Evolutionary conservation across 2,113 vertebrate genomes (phyloP).

Genomic region (Hippocampus abdominalis): DNA sequence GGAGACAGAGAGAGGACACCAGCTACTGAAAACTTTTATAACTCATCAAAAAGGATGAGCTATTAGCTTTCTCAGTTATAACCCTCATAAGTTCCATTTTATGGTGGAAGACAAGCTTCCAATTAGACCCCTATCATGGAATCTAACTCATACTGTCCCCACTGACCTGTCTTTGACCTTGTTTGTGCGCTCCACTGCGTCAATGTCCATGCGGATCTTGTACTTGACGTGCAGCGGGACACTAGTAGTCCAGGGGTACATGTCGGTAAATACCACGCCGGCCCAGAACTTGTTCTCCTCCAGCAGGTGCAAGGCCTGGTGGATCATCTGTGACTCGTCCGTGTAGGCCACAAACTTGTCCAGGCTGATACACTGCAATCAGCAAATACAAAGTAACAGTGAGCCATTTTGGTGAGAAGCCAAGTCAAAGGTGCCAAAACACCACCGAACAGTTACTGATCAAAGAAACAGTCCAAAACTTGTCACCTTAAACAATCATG

Average conservation of each 20-base stretch:
- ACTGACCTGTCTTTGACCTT: constrained; percentile 94
- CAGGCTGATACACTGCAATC: constrained; percentile 83
- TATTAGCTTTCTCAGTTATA: not conserved
- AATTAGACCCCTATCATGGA: not conserved
- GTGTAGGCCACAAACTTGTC: constrained; percentile 89
- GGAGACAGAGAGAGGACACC: constrained; percentile 1
- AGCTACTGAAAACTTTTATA: not conserved
- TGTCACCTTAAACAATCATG: not conserved
- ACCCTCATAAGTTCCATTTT: not conserved
- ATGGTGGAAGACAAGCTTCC: not conserved
- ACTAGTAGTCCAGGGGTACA: constrained; percentile 76
- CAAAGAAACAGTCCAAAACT: not conserved
- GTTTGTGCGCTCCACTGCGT: constrained; percentile 92
- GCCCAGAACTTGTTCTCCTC: constrained; percentile 96
- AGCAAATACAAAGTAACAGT: not conserved
- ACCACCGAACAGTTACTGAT: not conserved
- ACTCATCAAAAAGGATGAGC: not conserved
- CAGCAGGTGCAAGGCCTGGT: constrained; percentile 81
- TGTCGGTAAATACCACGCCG: constrained; percentile 83
- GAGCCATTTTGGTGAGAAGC: not conserved
- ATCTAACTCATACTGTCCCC: not conserved
- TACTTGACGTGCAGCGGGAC: constrained; percentile 84
- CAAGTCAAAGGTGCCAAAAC: not conserved
- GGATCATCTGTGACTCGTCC: constrained; percentile 83
- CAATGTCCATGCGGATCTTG: constrained; percentile 98